These are phyloP conservation scores for Caenorhabditis virilis DNA, from an alignment of 2,888 invertebrate species.

Conservation along the genomic window DNA sequence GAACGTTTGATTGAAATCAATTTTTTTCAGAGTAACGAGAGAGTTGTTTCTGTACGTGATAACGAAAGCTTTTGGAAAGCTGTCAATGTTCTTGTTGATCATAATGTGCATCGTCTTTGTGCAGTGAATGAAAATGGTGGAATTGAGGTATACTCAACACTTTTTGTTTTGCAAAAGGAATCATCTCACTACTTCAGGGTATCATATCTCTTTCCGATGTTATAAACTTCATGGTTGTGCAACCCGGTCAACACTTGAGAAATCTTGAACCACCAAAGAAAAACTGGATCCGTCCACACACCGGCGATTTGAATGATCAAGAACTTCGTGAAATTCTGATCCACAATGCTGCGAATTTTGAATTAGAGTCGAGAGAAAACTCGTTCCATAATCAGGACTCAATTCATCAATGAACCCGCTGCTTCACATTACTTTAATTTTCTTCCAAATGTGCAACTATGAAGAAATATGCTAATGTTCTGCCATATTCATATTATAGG, in stretches of 20 bases:
- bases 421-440: neutral
- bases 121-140: constrained; percentile 50
- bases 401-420: neutral
- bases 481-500: no score
- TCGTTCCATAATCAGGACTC: no score
- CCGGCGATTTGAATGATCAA: constrained; percentile 46
- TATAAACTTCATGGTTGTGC: constrained; percentile 54
- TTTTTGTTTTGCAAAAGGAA: no score
- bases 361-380: constrained; percentile 25
- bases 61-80: constrained; percentile 56
- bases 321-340: constrained; percentile 36
- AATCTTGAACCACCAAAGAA: constrained; percentile 24
- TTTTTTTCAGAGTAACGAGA: constrained; percentile 44
- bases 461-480: no score
- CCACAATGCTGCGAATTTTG: constrained; percentile 30
- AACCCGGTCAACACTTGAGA: constrained; percentile 41
- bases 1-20: no score
- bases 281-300: constrained; percentile 33
- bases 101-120: constrained; percentile 54
- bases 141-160: no score
- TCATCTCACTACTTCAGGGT: no score
- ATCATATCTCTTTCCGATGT: constrained; percentile 57
- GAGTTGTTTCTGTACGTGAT: constrained; percentile 52
- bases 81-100: constrained; percentile 53
- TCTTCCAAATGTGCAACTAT: no score